Percentiles rank a stretch among this genome's conserved stretches.
Conservation (phyloP, 2,797 vertebrate species). For the Hipposideros larvatus region DNA sequence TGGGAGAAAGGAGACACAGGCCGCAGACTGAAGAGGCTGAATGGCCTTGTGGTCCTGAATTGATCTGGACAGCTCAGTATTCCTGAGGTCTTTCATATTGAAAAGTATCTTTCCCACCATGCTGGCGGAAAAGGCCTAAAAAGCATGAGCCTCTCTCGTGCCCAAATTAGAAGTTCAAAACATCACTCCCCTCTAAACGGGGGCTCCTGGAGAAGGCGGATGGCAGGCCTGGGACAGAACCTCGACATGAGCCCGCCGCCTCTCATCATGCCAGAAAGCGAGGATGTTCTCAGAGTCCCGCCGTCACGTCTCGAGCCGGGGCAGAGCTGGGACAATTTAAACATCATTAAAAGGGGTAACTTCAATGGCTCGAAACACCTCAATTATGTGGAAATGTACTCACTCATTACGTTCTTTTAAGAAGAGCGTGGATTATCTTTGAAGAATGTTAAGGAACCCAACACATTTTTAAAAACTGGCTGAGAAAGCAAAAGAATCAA, state of each 20-base stretch:
- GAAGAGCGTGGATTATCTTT: constrained; percentile 29
- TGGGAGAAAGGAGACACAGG: background rate
- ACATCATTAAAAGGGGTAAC: background rate
- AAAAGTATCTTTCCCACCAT: background rate
- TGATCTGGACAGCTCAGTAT: background rate
- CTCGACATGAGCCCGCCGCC: background rate
- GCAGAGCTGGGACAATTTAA: background rate
- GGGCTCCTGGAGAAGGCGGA: background rate
- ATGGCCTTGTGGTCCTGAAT: background rate
- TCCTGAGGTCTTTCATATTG: background rate
- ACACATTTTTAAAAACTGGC: constrained; percentile 57
- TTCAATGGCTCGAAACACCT: background rate
- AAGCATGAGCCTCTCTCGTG: background rate
- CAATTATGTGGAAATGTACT: constrained; percentile 25
- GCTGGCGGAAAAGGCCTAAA: background rate
- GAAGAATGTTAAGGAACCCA: constrained; percentile 36
- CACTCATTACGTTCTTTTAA: constrained; percentile 41
- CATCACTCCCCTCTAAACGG: background rate
- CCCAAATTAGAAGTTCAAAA: background rate
- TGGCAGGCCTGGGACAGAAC: background rate
- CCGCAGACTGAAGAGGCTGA: background rate
- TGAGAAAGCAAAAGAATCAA: background rate
- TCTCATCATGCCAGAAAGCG: background rate
- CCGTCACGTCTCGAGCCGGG: background rate
- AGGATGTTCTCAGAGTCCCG: background rate